phyloP scores from a whole-genome alignment of 1,140 invertebrate species.

The Arctopsyche grandis region DNA sequence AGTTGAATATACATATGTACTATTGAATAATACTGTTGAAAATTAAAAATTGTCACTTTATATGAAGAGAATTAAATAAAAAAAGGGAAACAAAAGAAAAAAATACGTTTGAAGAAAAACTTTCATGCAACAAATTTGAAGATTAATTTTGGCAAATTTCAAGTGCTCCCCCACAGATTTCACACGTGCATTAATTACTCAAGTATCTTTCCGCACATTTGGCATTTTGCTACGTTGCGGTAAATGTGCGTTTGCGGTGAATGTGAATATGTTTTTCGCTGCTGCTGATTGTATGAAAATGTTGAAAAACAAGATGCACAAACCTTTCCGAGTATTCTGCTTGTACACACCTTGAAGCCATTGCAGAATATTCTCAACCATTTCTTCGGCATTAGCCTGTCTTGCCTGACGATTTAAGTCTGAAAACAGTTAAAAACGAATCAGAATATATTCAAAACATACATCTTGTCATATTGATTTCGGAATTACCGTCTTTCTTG shows the following conservation, averaged over 20 bases:
- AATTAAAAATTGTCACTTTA: too few relatives aligned
- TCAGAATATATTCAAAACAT: conserved; percentile 56
- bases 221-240: not conserved
- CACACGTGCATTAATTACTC: not conserved
- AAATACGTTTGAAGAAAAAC: too few relatives aligned
- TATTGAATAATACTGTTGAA: too few relatives aligned
- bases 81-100: too few relatives aligned
- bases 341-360: conserved; percentile 77
- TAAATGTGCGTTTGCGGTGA: not conserved
- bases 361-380: conserved; percentile 76
- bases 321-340: conserved; percentile 74
- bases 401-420: conserved; percentile 55
- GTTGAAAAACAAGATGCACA: conserved; percentile 5
- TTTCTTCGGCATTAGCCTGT: conserved; percentile 70
- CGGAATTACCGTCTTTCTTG: conserved; percentile 7
- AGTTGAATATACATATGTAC: too few relatives aligned
- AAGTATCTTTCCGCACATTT: too few relatives aligned
- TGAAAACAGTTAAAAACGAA: conserved; percentile 16
- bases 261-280: too few relatives aligned
- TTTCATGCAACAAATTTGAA: too few relatives aligned
- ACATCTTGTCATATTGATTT: not conserved
- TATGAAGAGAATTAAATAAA: too few relatives aligned
- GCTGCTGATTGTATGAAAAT: not conserved
- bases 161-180: too few relatives aligned
- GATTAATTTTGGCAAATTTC: too few relatives aligned